Conservation (phyloP, 2,888 invertebrate genomes). For the Caenorhabditis drosophilae region DNA sequence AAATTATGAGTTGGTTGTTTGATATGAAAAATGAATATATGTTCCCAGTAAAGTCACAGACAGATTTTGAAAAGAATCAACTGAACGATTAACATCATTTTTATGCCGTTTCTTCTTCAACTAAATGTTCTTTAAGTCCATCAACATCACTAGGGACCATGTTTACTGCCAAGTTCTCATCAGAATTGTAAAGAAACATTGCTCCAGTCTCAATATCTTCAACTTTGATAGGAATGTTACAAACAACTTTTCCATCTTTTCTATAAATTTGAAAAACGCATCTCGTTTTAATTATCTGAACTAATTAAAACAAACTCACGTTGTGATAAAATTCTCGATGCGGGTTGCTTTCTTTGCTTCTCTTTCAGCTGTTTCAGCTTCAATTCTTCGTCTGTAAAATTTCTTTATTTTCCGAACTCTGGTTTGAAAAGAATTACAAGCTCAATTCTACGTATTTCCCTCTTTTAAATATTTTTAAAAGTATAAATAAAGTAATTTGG, state of each 20-base stretch:
- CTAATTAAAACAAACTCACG: too few species aligned
- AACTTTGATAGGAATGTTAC: slow-evolving; percentile 41
- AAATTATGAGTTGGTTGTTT: too few species aligned
- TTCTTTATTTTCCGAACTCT: too few species aligned
- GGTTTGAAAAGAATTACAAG: slow-evolving; percentile 6
- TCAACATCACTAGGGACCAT: not conserved
- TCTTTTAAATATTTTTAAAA: not conserved
- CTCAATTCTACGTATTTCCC: not conserved
- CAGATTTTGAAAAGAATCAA: too few species aligned
- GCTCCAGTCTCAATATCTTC: slow-evolving; percentile 41
- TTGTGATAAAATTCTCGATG: slow-evolving; percentile 34
- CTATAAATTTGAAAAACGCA: slow-evolving; percentile 14
- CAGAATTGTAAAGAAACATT: slow-evolving; percentile 39
- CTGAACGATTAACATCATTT: too few species aligned
- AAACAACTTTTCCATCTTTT: slow-evolving; percentile 37
- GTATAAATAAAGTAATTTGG: not conserved
- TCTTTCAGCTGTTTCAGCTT: slow-evolving; percentile 28
- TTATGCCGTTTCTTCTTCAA: too few species aligned
- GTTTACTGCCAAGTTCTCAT: slow-evolving; percentile 20
- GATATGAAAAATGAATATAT: too few species aligned
- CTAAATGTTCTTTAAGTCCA: too few species aligned
- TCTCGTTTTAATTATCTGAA: too few species aligned
- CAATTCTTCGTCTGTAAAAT: slow-evolving; percentile 31
- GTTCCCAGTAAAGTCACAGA: too few species aligned
- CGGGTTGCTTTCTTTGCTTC: slow-evolving; percentile 33